These are phyloP conservation scores for Drosophila pectinifera DNA, from an alignment of 1,140 invertebrate genomes.

Conservation along the genomic window DNA sequence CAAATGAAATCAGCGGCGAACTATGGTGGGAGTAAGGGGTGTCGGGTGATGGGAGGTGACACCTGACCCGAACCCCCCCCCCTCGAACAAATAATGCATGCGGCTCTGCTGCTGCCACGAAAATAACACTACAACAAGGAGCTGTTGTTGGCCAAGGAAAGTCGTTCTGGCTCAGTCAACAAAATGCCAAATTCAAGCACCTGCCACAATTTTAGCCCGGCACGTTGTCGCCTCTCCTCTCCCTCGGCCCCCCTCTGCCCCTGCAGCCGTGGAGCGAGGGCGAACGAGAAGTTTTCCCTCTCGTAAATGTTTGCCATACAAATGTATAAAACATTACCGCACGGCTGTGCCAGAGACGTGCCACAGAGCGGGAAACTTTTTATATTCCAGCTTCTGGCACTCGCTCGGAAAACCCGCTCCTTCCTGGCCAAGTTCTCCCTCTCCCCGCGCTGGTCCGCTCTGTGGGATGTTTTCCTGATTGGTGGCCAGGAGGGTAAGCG, in stretches of 20 bases:
- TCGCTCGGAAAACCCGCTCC: not conserved
- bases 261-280: too few relatives aligned
- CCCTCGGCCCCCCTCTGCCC: not conserved
- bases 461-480: constrained; percentile 11
- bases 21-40: not conserved
- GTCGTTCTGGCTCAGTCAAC: constrained; percentile 77
- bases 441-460: constrained; percentile 12
- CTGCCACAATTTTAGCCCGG: constrained; percentile 75
- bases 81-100: constrained; percentile 72
- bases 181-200: constrained; percentile 81
- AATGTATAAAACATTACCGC: constrained; percentile 70
- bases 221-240: constrained; percentile 59
- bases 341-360: constrained; percentile 64
- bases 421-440: constrained; percentile 39
- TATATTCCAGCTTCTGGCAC: constrained; percentile 21
- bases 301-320: constrained; percentile 64
- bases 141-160: constrained; percentile 46
- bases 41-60: constrained; percentile 14
- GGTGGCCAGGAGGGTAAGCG: constrained; percentile 6
- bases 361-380: constrained; percentile 42
- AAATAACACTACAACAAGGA: constrained; percentile 18
- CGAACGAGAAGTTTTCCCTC: constrained; percentile 42
- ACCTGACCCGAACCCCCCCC: constrained; percentile 3
- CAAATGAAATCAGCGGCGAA: constrained; percentile 49
- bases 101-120: constrained; percentile 32